Evolutionary conservation across 2,888 invertebrate genomes (phyloP), one percentile per base, ranked within the genome.

Genomic region (Muschampia plurimacula): DNA sequence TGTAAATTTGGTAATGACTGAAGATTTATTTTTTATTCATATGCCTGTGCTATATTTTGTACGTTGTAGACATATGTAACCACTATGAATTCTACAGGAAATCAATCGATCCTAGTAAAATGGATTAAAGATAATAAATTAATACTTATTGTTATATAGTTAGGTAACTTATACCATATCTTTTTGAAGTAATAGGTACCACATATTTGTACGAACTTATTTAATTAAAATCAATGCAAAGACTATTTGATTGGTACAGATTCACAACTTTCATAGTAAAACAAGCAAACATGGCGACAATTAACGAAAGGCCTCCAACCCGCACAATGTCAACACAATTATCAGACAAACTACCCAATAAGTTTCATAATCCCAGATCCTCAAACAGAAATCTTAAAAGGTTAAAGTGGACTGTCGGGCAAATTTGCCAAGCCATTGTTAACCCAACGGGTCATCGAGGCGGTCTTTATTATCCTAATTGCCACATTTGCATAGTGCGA

Each of bases 401-500:
- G 74, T 74, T 74, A 70, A 76, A 73, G 76, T 77, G 82, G 82
- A 81, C 70, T 64, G 15, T 49, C 80, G 81, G 79, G 82, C 82
- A 83, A 87, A 86, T 84, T 86, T 83, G 81, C 82, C 82, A 81
- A 83, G 81, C 82, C 81, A 78, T 84, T 85, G 84, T 83, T 85
- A 83, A 81, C 83, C 80, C 81, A 78, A 80, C 80, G 80, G 82
- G 84, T 80, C 80, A 83, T 80, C 77, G 68, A 62, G 74, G 73
- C 66, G 83, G 83, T 84, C 84, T 87, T 88, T 89, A 86, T 89
- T 87, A 87, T 83, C 84, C 84, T 89, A 89, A 89, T 89, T 87
- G 87, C 86, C 80, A 85, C 86, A 91, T 92, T 92, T 91, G 88
- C 90, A 89, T 91, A 88, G 84, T 81, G 81, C 82, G 82, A 84